Conservation (phyloP, 2,797 vertebrate species). For the Perodicticus potto region DNA sequence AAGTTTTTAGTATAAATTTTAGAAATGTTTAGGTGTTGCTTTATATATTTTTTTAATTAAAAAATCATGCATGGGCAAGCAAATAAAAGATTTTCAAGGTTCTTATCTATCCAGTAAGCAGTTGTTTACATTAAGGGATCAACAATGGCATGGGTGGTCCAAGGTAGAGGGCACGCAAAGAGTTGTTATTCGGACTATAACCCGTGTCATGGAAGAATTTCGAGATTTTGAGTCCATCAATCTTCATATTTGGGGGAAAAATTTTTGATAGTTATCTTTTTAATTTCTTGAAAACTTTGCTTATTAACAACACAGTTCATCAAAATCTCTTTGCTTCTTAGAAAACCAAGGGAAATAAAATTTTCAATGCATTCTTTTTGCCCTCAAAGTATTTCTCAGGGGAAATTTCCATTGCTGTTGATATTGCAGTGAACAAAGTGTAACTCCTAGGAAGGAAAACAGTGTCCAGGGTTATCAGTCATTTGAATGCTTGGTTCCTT, state of each 20-base stretch:
- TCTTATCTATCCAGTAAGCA: not conserved
- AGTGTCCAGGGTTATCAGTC: no score
- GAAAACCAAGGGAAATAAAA: not conserved
- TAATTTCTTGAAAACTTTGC: not conserved
- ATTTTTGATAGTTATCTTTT: not conserved
- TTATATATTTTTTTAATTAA: not conserved
- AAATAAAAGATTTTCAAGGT: not conserved
- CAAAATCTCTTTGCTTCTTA: not conserved
- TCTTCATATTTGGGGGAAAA: not conserved
- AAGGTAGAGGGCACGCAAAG: not conserved
- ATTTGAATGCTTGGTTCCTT: not conserved
- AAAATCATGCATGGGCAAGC: not conserved
- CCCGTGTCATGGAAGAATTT: not conserved
- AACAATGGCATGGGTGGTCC: not conserved
- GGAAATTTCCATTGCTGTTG: not conserved
- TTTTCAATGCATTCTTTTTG: not conserved
- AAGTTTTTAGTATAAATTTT: not conserved
- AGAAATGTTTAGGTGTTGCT: not conserved
- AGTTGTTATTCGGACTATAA: not conserved
- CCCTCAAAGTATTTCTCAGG: not conserved
- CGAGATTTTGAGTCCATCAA: not conserved
- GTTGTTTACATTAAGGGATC: not conserved
- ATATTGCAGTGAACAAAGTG: no score
- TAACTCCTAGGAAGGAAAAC: not conserved
- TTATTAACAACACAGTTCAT: not conserved